Evolutionary conservation across 2,113 vertebrate species (phyloP).

Genomic region (Pseudonaja textilis): DNA sequence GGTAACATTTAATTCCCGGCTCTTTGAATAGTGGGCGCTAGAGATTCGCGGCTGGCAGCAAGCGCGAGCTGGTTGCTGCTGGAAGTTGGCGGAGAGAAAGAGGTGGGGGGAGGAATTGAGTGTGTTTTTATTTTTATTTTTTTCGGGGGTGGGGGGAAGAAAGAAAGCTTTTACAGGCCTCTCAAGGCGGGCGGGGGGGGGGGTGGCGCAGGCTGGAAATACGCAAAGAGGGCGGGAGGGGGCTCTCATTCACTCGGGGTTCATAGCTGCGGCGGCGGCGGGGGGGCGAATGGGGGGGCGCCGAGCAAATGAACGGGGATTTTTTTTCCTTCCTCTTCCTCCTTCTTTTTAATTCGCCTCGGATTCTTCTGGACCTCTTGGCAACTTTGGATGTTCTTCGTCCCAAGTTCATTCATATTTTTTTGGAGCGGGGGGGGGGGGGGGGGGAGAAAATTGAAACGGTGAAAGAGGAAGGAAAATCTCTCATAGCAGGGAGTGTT

Average conservation of each 20-base stretch:
- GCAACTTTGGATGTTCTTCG: background rate
- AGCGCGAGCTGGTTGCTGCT: background rate
- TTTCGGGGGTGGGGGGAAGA: background rate
- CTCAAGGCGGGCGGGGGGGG: too few relatives aligned
- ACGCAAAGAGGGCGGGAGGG: background rate
- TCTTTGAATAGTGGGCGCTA: constrained; percentile 95
- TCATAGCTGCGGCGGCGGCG: background rate
- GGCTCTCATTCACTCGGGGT: background rate
- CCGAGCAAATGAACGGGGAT: background rate
- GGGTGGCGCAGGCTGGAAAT: background rate
- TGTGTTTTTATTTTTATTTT: background rate
- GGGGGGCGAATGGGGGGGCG: too few relatives aligned
- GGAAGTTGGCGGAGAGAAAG: background rate
- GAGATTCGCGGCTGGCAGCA: constrained; percentile 77
- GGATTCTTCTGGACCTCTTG: background rate
- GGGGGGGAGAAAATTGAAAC: too few relatives aligned
- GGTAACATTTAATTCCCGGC: constrained; percentile 71
- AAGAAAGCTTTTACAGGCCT: too few relatives aligned
- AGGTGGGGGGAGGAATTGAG: background rate
- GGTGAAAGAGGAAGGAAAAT: background rate
- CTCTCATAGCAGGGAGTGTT: background rate
- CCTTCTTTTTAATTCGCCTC: too few relatives aligned
- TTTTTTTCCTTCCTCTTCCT: too few relatives aligned
- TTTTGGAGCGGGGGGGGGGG: too few relatives aligned
- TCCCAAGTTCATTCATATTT: background rate